phyloP scores from a whole-genome alignment of 92 coral and sea anemone genomes.

The Phenganax marumi region DNA sequence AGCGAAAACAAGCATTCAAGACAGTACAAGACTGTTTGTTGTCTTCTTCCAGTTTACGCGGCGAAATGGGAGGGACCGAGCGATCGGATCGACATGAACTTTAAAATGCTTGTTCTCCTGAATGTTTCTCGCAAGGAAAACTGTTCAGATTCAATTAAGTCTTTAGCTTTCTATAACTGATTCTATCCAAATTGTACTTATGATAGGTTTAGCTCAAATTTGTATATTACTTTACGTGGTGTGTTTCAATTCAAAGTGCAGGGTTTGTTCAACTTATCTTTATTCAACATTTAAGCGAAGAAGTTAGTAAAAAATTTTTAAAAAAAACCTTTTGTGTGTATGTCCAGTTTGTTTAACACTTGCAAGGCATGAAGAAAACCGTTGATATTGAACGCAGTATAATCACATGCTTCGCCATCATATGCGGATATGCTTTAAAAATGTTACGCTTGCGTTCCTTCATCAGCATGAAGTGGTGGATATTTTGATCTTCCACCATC shows the following conservation, averaged over 20 bases:
- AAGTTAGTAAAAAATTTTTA: neutral
- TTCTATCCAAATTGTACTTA: neutral
- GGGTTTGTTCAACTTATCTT: neutral
- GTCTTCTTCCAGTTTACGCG: neutral
- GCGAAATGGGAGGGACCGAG: neutral
- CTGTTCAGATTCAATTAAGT: neutral
- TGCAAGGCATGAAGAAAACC: too few relatives aligned
- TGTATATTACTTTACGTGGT: neutral
- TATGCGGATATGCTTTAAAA: too few relatives aligned
- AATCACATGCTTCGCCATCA: too few relatives aligned
- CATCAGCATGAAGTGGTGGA: too few relatives aligned
- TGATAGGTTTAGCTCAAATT: neutral
- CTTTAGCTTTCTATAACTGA: neutral
- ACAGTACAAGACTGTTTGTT: conserved; percentile 29
- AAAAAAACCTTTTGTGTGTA: neutral
- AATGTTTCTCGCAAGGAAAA: neutral
- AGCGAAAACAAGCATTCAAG: conserved; percentile 26
- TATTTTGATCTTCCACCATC: too few relatives aligned
- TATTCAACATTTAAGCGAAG: neutral
- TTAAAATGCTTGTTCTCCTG: neutral
- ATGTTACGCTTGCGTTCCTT: too few relatives aligned
- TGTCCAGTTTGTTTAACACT: neutral
- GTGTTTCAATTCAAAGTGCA: neutral
- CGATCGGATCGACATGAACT: neutral
- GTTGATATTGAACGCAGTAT: too few relatives aligned